phyloP scores from a whole-genome alignment of 2,888 invertebrate species.

The Nomada ferruginata region DNA sequence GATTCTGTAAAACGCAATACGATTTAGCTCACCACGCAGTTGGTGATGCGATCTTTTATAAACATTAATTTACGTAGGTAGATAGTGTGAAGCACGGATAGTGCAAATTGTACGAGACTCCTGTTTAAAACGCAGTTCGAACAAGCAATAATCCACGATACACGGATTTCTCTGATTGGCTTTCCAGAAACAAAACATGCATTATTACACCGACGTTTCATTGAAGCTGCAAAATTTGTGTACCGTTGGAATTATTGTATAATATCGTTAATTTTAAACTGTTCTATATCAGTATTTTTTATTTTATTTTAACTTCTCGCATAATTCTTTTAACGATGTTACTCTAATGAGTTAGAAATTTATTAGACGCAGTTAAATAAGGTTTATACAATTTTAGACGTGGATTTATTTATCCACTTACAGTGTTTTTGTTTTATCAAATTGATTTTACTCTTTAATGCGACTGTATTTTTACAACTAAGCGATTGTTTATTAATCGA shows the following conservation, averaged over 20 bases:
- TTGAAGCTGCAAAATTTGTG: too few species aligned
- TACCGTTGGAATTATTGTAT: too few species aligned
- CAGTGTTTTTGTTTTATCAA: not conserved
- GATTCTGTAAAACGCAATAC: constrained; percentile 62
- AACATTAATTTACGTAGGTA: constrained; percentile 73
- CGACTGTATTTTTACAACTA: too few species aligned
- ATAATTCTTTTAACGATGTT: not conserved
- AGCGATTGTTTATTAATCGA: not conserved
- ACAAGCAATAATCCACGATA: constrained; percentile 23
- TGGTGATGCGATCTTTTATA: constrained; percentile 73
- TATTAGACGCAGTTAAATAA: not conserved
- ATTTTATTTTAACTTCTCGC: not conserved
- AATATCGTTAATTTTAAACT: not conserved
- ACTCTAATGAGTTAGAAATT: not conserved
- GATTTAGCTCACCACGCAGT: constrained; percentile 52
- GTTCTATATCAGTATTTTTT: not conserved
- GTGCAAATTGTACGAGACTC: constrained; percentile 12
- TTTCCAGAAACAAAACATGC: too few species aligned
- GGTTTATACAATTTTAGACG: not conserved
- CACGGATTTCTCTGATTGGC: constrained; percentile 17
- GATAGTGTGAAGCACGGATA: constrained; percentile 36
- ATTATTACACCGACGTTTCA: too few species aligned
- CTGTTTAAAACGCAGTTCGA: constrained; percentile 17
- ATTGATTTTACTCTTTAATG: not conserved
- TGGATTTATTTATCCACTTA: not conserved